These are phyloP conservation scores for Antigone vipio DNA, from an alignment of 2,113 vertebrate species.

Conservation along the genomic window DNA sequence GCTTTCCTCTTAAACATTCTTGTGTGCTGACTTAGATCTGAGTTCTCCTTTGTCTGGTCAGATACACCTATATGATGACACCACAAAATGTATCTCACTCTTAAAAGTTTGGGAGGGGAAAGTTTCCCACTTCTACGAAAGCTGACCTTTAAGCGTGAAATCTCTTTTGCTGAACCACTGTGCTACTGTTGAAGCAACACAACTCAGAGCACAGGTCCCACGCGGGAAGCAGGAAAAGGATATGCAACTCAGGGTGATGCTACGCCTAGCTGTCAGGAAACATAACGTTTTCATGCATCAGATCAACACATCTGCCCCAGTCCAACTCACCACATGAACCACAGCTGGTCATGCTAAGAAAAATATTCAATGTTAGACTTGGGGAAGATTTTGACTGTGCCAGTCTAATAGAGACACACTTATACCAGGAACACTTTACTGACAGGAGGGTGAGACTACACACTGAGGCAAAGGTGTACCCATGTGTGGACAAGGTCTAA, in stretches of 20 bases:
- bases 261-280: background rate
- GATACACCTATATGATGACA: background rate
- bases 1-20: background rate
- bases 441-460: background rate
- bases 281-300: accelerated
- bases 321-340: background rate
- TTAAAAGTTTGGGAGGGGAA: background rate
- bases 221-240: background rate
- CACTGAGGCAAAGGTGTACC: background rate
- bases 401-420: background rate
- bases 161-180: background rate
- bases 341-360: background rate
- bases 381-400: background rate
- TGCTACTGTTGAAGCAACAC: background rate
- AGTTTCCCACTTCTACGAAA: background rate
- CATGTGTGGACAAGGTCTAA: background rate
- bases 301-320: background rate
- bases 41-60: background rate
- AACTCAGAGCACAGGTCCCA: accelerated
- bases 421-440: background rate
- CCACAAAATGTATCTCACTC: background rate
- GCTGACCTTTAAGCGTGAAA: background rate
- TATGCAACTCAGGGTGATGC: background rate
- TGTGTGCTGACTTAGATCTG: background rate
- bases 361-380: accelerated